Evolutionary conservation across 2,888 invertebrate species (phyloP), one percentile per base, ranked within the genome.

Genomic region (Drosophila cognata): DNA sequence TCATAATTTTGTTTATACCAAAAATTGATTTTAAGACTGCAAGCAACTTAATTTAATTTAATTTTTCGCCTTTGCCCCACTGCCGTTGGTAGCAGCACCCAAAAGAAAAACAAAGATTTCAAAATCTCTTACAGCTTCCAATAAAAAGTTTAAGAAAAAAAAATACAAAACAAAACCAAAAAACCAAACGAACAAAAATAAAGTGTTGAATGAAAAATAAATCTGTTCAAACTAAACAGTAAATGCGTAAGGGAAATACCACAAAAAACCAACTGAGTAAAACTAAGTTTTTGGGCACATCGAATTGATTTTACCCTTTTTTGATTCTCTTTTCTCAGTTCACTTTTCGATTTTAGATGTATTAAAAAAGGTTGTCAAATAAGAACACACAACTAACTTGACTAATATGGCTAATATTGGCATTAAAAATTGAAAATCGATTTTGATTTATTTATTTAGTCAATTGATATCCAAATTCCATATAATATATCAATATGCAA

Each of bases 11-110:
- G 18, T 21, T 3, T 7, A 25, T 8, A 0, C 2, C 21, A 1
- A 59, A 63, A 63, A 11, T 29, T 28, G 74, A 62, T 38, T 57
- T 60, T 29, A 64, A 43, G 63, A 71, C 62, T 60, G 55, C 71
- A 78, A 53, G 48, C 68, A 66, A 74, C 74, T 78, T 74, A 70
- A 84, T 82, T 80, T 72, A 68, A 80, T 81, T 87, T 48, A 79
- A 76, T 84, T 74, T 74, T 29, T 57, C 68, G 63, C 59, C 53
- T 78, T 74, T 65, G 51, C 60, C 41, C 53, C 48, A 48, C 46
- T 28, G 38, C 25, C 21, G 18, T 21, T 55, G 48, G 21, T 48
- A 68, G 73, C 73, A 72, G 73, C 67, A 72, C 38, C 59, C 21
- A 28, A 50, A 58, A 75, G 68, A 76, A 79, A 79, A 76, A 48